A percentile compares a stretch with the other conserved stretches of the same genome.
These are phyloP conservation scores for Oreochromis grahami DNA, from an alignment of 2,797 vertebrate species.

Conservation along the genomic window DNA sequence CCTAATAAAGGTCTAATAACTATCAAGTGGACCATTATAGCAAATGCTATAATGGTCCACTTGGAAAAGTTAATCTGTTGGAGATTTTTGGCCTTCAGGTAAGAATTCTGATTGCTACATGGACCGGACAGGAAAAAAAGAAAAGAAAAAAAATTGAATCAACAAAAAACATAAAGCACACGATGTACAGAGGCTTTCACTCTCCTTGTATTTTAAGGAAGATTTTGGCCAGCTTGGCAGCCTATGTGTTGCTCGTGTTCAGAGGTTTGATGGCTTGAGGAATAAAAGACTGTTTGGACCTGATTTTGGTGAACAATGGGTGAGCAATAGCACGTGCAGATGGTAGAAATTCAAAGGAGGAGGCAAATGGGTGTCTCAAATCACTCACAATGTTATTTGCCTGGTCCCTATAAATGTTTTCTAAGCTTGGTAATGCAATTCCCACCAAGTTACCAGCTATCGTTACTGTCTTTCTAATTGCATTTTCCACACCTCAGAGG, in stretches of 20 bases:
- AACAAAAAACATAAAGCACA: not conserved
- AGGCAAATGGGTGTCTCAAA: not conserved
- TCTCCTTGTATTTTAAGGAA: not conserved
- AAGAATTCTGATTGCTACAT: not conserved
- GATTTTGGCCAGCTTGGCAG: not conserved
- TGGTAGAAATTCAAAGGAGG: not conserved
- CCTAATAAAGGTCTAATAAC: not conserved
- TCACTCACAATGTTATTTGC: not conserved
- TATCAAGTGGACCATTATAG: rapidly evolving
- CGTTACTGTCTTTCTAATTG: not conserved
- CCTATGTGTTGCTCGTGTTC: not conserved
- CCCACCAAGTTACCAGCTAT: not conserved
- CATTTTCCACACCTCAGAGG: not conserved
- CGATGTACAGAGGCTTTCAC: not conserved
- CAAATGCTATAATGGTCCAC: not conserved
- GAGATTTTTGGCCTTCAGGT: not conserved
- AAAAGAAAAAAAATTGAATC: not conserved
- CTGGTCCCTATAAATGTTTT: not conserved
- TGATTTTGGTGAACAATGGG: not conserved
- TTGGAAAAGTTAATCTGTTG: not conserved
- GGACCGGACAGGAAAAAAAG: not conserved
- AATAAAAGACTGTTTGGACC: not conserved
- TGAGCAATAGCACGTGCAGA: not conserved
- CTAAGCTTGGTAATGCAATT: not conserved
- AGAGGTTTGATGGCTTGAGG: not conserved